Conservation (phyloP, 35 echinoderm and acorn worm species). For the Apostichopus japonicus region DNA sequence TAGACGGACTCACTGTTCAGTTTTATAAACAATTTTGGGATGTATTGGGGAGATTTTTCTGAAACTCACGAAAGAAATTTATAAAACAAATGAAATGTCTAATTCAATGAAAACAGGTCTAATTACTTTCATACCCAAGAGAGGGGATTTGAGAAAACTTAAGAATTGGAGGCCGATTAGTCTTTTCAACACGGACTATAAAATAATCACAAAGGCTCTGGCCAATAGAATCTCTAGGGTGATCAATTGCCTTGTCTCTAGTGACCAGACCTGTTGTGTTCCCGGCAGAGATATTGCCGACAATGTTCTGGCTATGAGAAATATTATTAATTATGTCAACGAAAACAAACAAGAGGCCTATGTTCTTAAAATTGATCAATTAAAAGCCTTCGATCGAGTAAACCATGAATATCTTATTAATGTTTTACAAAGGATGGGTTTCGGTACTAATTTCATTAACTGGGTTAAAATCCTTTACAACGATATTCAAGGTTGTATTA, state of each 20-base stretch:
- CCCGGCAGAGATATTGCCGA: slow-evolving; percentile 61
- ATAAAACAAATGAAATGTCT: background rate
- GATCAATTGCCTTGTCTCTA: slow-evolving; percentile 40
- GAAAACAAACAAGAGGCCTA: background rate
- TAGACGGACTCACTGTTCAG: slow-evolving; percentile 36
- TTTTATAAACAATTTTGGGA: slow-evolving; percentile 53
- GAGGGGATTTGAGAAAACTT: slow-evolving; percentile 15
- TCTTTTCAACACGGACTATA: slow-evolving; percentile 50
- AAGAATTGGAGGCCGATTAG: slow-evolving; percentile 55
- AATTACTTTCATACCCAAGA: background rate
- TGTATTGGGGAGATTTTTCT: background rate
- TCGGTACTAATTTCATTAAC: slow-evolving; percentile 46
- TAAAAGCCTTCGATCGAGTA: slow-evolving; percentile 71
- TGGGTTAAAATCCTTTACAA: slow-evolving; percentile 58
- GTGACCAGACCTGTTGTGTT: slow-evolving; percentile 71
- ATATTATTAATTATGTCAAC: slow-evolving; percentile 49
- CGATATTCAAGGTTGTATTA: slow-evolving; percentile 6
- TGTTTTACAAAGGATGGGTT: slow-evolving; percentile 53
- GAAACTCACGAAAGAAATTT: slow-evolving; percentile 13
- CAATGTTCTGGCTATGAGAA: slow-evolving; percentile 55
- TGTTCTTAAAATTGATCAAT: slow-evolving; percentile 63
- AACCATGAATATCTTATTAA: slow-evolving; percentile 45
- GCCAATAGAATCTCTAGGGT: slow-evolving; percentile 53
- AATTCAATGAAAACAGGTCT: slow-evolving; percentile 23
- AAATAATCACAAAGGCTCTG: slow-evolving; percentile 50